Evolutionary conservation across 2,888 invertebrate species (phyloP), one percentile per base, ranked within the genome.

Genomic region (Pristionchus japonicus): DNA sequence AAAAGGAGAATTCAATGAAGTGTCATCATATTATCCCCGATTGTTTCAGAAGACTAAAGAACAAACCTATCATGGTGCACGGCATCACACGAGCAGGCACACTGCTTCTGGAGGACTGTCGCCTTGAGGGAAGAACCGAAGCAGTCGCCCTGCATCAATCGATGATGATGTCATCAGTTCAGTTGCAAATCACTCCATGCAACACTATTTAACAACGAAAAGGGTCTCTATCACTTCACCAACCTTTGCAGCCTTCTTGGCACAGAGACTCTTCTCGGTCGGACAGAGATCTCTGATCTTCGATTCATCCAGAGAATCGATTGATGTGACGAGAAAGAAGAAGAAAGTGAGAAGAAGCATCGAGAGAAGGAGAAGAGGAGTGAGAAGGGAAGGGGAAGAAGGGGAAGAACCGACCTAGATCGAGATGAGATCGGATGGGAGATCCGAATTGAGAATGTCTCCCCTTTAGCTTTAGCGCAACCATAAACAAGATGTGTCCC

Each of bases 251-350:
- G 90, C 90, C 86, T 91, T 92, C 74, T 88, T 89, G 43, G 89
- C 90, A 83, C 92, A 92, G 43, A 93, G 89, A 4, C 88, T 88
- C n/a, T 88, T 87, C 17, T 92, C 92, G 0, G 88, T 67, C 13
- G 92, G 91, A 64, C 92, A 92, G 7, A 89, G 80, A 4, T 31
- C 47, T 52, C 74, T 86, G n/a, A 92, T 88, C 27, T 91, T 86
- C 15, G 82, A 31, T 37, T 52, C 77, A 23, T 83, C 94, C 97
- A 97, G 0, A 95, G 98, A 80, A 95, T 97, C 67, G 96, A 96
- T 95, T 95, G 98, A 3, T 95, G 37, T 23, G 83, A 84, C 23
- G 57, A 84, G 23, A n/a, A 84, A 20, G 20, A 40, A 17, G 37
- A 84, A 57, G 83, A 57, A 37, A 83, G 57, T 57, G 61, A 67